A percentile compares a stretch with the other conserved stretches of the same genome.
Conservation (phyloP, 2,113 vertebrate genomes). For the Calidris pygmaea region DNA sequence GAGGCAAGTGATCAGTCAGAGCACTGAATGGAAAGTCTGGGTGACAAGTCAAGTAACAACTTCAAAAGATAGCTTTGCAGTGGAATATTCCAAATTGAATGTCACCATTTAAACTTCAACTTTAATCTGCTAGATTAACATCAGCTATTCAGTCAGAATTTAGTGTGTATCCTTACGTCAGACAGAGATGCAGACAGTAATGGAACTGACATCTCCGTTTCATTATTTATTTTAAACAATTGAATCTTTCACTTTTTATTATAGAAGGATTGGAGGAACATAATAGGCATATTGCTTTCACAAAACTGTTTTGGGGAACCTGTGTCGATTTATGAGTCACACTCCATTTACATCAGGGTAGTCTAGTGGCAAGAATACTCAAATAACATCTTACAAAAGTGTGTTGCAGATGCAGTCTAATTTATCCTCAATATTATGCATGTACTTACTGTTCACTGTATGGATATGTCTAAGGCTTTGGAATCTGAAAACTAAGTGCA, state of each 20-base stretch:
- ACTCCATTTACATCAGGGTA: background rate
- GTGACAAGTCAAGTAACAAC: background rate
- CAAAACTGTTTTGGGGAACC: background rate
- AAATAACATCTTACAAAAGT: background rate
- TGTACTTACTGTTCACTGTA: background rate
- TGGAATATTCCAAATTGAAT: background rate
- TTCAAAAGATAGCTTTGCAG: background rate
- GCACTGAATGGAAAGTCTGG: background rate
- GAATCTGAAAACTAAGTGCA: background rate
- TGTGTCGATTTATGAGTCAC: background rate
- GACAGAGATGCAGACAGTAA: background rate
- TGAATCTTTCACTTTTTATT: slow-evolving; percentile 7
- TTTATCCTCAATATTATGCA: background rate
- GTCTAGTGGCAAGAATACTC: background rate
- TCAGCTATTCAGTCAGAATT: background rate
- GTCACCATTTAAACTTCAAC: background rate
- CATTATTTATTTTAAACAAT: background rate
- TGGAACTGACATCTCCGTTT: background rate
- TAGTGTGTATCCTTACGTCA: background rate
- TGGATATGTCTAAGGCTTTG: background rate
- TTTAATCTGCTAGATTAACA: background rate
- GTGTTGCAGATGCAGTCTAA: background rate
- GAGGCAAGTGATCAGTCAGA: background rate
- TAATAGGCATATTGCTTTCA: background rate
- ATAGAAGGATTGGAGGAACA: background rate